Evolutionary conservation across 2,888 invertebrate genomes (phyloP), one percentile per base, ranked within the genome.

Genomic region (Chrysolina oricalcia): DNA sequence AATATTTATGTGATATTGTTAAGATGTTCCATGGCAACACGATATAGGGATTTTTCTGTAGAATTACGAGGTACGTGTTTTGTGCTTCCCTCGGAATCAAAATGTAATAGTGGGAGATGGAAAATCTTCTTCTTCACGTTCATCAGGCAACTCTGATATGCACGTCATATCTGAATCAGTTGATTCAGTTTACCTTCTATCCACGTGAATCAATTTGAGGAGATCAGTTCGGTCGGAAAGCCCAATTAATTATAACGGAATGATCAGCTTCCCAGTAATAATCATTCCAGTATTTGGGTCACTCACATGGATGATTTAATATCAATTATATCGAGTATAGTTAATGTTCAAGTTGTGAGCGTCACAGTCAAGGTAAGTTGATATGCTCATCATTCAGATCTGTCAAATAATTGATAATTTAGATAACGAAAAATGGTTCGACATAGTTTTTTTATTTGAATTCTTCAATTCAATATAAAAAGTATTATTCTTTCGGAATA

Each of bases 141-240:
- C 9, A n/a, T 11, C 19, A 6, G 3, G 17, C 21, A 50, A 43
- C 13, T 50, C 17, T 9, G 0, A 53, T 35, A 35, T 11, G 53
- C 19, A 53, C 19, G 13, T 21, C 19, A 53, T 15, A 13, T 21
- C 53, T 19, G 21, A 13, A 21, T 53, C 5, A 1, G 5, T 53
- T 21, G 13, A 21, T 53, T 19, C 11, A 21, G 11, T 53, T 53
- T 21, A 19, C 11, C 21, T 53, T 13, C 21, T 19, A 53, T 53
- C 53, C 19, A 21, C 21, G 11, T 53, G 5, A 53, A 19, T 53
- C 53, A 21, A 53, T 53, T 53, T 53, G 53, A 19, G 43, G 53
- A 53, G 21, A 53, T 53, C 53, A 53, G 19, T 53, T 53, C 53
- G 53, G 53, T 53, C 53, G 53, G 53, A 53, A 53, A 53, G 53